A percentile compares a stretch with the other conserved stretches of the same genome.
Evolutionary conservation across 92 coral and sea anemone species (phyloP).

Genomic region (Phenganax subtilis): DNA sequence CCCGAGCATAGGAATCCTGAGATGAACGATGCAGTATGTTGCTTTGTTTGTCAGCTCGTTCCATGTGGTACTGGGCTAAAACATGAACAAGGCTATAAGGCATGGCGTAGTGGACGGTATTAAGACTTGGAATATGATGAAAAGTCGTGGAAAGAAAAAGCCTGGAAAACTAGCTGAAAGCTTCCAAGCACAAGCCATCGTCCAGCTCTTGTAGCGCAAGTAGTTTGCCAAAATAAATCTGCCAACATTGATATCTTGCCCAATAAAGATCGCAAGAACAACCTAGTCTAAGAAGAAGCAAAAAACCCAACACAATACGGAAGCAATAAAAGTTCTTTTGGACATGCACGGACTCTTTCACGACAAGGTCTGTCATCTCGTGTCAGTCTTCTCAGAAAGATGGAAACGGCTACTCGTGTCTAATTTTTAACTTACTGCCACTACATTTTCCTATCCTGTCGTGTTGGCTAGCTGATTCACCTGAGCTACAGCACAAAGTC

Average conservation of each 20-base stretch:
- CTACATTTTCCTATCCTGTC: background rate
- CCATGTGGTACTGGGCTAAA: conserved; percentile 28
- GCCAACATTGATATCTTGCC: too few species aligned
- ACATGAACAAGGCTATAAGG: conserved; percentile 35
- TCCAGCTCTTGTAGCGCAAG: too few species aligned
- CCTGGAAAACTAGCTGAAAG: conserved; percentile 10
- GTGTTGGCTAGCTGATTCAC: background rate
- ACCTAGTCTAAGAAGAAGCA: too few species aligned
- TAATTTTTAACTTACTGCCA: too few species aligned
- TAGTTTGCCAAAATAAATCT: too few species aligned
- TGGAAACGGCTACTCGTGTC: conserved; percentile 6
- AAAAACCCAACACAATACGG: too few species aligned
- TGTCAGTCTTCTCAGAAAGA: background rate
- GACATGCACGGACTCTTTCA: conserved; percentile 4
- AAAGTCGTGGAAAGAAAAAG: conserved; percentile 19
- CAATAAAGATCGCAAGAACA: too few species aligned
- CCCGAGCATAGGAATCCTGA: background rate
- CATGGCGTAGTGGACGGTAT: conserved; percentile 34
- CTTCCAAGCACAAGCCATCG: conserved; percentile 7
- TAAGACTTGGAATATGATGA: conserved; percentile 23
- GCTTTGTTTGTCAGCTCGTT: conserved; percentile 32
- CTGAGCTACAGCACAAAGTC: background rate
- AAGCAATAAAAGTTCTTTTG: background rate
- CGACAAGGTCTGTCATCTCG: conserved; percentile 1
- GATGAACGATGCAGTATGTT: conserved; percentile 26